Conservation (phyloP, 1,140 invertebrate species). For the Lordiphosa mommai region DNA sequence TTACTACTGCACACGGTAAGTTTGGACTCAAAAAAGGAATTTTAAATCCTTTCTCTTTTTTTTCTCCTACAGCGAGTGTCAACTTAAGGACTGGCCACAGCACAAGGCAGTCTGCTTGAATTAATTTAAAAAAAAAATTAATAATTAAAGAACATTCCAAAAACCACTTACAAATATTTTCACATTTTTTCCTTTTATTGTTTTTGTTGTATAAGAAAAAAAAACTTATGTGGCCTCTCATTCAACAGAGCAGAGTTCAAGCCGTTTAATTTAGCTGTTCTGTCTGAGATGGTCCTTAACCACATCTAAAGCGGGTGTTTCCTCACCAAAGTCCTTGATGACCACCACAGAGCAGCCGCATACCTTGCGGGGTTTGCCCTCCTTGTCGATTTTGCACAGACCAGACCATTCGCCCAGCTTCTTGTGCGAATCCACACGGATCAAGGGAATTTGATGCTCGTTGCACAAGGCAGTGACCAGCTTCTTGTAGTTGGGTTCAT, state of each 20-base stretch:
- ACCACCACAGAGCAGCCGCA: conserved; percentile 99
- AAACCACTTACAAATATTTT: conserved; percentile 35
- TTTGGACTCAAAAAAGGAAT: not conserved
- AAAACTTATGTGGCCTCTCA: conserved; percentile 70
- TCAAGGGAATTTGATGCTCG: conserved; percentile 97
- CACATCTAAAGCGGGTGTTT: conserved; percentile 95
- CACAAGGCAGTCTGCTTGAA: conserved; percentile 73
- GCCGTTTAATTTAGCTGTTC: conserved; percentile 72
- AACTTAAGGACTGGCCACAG: conserved; percentile 80
- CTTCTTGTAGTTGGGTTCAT: conserved; percentile 98
- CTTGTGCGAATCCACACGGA: conserved; percentile 98
- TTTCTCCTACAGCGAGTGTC: conserved; percentile 78
- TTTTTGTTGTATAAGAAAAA: conserved; percentile 45
- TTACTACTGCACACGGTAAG: conserved; percentile 81
- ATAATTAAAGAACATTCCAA: conserved; percentile 56
- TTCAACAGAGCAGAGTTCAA: conserved; percentile 52
- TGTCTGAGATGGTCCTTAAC: conserved; percentile 94
- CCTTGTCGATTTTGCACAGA: conserved; percentile 99
- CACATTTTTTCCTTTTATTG: conserved; percentile 40
- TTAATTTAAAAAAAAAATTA: conserved; percentile 5
- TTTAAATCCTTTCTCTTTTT: not conserved
- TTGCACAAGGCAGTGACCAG: conserved; percentile 98
- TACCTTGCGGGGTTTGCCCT: conserved; percentile 99
- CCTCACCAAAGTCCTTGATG: conserved; percentile 98
- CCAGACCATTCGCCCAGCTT: conserved; percentile 99